Evolutionary conservation across 2,113 vertebrate genomes (phyloP), one percentile per base, ranked within the genome.

Genomic region (Psittacus erithacus): DNA sequence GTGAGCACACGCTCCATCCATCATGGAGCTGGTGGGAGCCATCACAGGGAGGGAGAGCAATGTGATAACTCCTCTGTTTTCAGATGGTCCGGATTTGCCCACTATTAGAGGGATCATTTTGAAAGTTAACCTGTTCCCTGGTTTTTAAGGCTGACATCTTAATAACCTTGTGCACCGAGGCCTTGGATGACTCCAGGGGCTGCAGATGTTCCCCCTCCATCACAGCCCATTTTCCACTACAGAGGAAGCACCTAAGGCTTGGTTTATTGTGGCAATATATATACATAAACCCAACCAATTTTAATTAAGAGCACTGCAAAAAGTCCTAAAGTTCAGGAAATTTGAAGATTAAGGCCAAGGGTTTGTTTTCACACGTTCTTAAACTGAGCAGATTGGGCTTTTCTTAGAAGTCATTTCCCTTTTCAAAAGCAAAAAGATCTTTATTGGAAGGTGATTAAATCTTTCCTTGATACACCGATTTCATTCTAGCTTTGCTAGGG

Each of bases 301-400:
- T 93, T 93, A 95, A 93, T 96, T 93, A 95, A 95, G 29, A 85
- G 33, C 20, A 24, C 69, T 46, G 91, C 69, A 84, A 83, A 73
- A 90, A 50, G 59, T 71, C 73, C 63, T 88, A 27, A 68, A 83
- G 47, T 75, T 64, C 86, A 93, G 91, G 93, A 90, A 96, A 95
- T 95, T 76, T 88, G 80, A 93, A 75, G 68, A 71, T 90, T 83
- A 94, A 84, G 69, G 85, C 81, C 82, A 84, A 93, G 53, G 41
- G 78, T 92, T 92, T 69, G 49, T 81, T 86, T 87, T 93, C 88
- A 86, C 77, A 89, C 41, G 0, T 93, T 86, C 76, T 75, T 44
- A 60, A 93, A 82, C 53, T 14, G 55, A 86, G 74, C 17, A 53
- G 64, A 28, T 44, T 82, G 78, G 55, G 4, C 60, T 92, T 81